phyloP scores from a whole-genome alignment of 2,797 vertebrate genomes.

The Acanthopagrus latus region DNA sequence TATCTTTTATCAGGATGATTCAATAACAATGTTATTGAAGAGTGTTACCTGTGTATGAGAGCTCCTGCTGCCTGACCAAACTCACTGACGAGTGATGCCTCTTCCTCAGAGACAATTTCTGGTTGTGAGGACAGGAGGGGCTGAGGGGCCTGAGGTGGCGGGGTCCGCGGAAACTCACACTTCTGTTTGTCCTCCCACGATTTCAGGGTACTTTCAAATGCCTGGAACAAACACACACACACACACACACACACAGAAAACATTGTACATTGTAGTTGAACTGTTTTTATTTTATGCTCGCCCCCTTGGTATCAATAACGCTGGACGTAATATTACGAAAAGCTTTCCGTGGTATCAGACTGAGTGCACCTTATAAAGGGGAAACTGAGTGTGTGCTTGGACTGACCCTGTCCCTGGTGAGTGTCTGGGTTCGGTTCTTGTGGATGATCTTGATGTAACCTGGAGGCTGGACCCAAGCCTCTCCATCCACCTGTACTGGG shows the following conservation, averaged over 20 bases:
- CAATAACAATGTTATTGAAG: too few species aligned
- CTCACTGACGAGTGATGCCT: slow-evolving; percentile 90
- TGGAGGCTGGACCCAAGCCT: slow-evolving; percentile 96
- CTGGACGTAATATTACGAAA: too few species aligned
- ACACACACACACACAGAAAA: too few species aligned
- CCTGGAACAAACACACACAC: slow-evolving; percentile 79
- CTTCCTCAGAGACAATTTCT: slow-evolving; percentile 93
- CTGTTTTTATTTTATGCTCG: too few species aligned
- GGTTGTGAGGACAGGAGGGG: slow-evolving; percentile 87
- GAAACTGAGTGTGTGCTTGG: background rate
- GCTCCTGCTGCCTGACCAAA: slow-evolving; percentile 93
- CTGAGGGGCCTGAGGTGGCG: slow-evolving; percentile 70
- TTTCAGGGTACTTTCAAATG: slow-evolving; percentile 96
- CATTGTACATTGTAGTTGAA: too few species aligned
- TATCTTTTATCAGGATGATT: too few species aligned
- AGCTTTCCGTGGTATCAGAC: too few species aligned
- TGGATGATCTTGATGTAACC: slow-evolving; percentile 96
- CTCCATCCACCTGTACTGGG: slow-evolving; percentile 97
- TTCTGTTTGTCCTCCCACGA: slow-evolving; percentile 99
- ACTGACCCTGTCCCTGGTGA: slow-evolving; percentile 94
- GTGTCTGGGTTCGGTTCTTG: slow-evolving; percentile 96
- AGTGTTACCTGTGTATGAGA: slow-evolving; percentile 92
- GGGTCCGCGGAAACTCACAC: slow-evolving; percentile 88
- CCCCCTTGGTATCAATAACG: background rate
- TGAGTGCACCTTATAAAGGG: background rate